phyloP scores from a whole-genome alignment of 2,888 invertebrate species.

The Drosophila mettleri region DNA sequence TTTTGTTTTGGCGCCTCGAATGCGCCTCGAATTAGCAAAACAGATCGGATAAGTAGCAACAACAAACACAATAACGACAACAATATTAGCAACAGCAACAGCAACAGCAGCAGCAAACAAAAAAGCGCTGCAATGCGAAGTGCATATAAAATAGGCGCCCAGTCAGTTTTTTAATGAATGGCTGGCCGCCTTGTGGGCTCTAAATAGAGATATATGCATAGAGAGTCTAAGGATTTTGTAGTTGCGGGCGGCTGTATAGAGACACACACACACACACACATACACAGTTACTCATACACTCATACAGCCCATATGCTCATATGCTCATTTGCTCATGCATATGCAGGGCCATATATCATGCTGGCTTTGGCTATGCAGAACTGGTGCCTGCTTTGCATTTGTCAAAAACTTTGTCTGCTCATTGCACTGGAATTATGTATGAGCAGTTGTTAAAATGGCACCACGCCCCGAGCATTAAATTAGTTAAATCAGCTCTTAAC shows the following conservation, averaged over 20 bases:
- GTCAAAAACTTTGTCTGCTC: conserved; percentile 40
- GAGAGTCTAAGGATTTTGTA: conserved; percentile 37
- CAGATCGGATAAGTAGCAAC: conserved; percentile 80
- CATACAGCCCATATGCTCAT: neutral
- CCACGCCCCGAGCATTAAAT: conserved; percentile 56
- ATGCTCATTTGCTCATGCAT: conserved; percentile 29
- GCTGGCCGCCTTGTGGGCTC: conserved; percentile 31
- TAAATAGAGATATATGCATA: conserved; percentile 18
- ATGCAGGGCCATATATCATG: conserved; percentile 65
- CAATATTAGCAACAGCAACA: conserved; percentile 20
- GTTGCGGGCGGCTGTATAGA: conserved; percentile 1
- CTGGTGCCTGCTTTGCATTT: conserved; percentile 56
- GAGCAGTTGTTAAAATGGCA: conserved; percentile 60
- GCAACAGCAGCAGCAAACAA: conserved; percentile 24
- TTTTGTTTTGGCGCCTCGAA: conserved; percentile 77
- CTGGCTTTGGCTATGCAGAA: conserved; percentile 49
- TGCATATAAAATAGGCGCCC: conserved; percentile 67
- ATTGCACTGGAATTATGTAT: conserved; percentile 18
- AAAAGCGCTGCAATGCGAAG: conserved; percentile 47
- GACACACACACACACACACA: neutral
- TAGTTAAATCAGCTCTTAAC: conserved; percentile 50
- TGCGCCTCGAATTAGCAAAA: conserved; percentile 81
- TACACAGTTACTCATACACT: neutral
- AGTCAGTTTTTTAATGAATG: conserved; percentile 74
- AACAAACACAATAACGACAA: conserved; percentile 18